phyloP scores from a whole-genome alignment of 2,888 invertebrate species.

The Rhagonycha fulva region DNA sequence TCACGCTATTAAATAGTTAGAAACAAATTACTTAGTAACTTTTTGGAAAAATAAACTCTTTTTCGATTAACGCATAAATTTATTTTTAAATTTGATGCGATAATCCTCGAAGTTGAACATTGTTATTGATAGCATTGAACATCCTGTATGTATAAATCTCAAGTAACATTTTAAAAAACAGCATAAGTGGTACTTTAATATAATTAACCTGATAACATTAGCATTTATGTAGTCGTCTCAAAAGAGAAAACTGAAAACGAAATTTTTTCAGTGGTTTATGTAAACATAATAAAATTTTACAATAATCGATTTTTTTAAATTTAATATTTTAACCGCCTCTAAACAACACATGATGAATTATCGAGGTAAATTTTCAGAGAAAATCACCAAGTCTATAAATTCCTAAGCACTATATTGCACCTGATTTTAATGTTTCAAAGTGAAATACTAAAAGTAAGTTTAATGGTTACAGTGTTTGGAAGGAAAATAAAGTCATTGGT shows the following conservation, averaged over 20 bases:
- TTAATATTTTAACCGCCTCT: not conserved
- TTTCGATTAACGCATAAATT: not conserved
- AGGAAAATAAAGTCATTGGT: not conserved
- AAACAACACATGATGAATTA: not conserved
- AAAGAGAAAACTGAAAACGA: not conserved
- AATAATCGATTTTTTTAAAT: not conserved
- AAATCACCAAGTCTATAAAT: no score
- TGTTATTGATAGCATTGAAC: not conserved
- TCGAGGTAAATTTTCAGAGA: no score
- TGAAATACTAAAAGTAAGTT: not conserved
- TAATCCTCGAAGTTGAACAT: not conserved
- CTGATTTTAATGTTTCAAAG: not conserved
- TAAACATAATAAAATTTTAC: not conserved
- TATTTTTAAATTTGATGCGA: not conserved
- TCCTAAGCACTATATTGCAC: no score
- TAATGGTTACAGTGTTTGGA: not conserved
- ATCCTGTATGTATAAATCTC: not conserved
- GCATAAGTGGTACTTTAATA: not conserved
- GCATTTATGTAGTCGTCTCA: not conserved
- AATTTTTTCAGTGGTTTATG: not conserved
- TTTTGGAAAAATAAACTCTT: not conserved
- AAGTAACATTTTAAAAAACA: not conserved
- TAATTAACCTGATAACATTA: not conserved
- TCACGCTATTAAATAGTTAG: no score
- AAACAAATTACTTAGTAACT: not conserved